phyloP scores from a whole-genome alignment of 2,113 vertebrate genomes.

The Crotalus helleri region DNA sequence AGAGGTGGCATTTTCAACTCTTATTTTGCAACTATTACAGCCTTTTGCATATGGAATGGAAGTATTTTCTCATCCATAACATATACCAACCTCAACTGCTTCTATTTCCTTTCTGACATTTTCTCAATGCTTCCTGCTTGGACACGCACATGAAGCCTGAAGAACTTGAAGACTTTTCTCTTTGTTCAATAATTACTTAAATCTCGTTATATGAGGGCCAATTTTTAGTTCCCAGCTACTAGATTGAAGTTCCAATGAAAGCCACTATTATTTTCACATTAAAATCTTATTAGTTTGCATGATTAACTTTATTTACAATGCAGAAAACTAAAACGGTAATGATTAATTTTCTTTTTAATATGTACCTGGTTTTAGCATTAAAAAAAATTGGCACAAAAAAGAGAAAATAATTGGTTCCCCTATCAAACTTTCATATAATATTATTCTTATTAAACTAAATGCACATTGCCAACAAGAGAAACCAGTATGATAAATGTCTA shows the following conservation, averaged over 20 bases:
- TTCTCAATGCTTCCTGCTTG: neutral
- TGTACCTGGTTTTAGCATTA: conserved; percentile 30
- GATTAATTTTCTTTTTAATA: conserved; percentile 46
- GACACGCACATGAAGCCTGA: neutral
- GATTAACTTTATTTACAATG: conserved; percentile 60
- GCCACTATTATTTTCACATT: conserved; percentile 61
- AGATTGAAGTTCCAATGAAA: conserved; percentile 40
- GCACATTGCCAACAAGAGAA: conserved; percentile 53
- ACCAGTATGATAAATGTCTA: conserved; percentile 54
- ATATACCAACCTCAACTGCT: neutral
- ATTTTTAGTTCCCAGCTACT: conserved; percentile 37
- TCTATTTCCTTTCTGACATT: neutral
- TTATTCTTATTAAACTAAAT: conserved; percentile 49
- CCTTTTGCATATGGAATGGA: neutral
- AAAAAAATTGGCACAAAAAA: neutral
- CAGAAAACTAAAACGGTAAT: conserved; percentile 47
- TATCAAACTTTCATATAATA: conserved; percentile 45
- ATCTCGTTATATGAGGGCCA: conserved; percentile 12
- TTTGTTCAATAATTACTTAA: neutral
- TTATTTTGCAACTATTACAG: neutral
- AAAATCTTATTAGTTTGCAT: conserved; percentile 61
- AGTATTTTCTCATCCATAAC: neutral
- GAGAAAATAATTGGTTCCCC: conserved; percentile 34
- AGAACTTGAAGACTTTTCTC: neutral
- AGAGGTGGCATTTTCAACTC: neutral